phyloP scores from a whole-genome alignment of 2,797 vertebrate genomes.

The Takifugu ocellatus region DNA sequence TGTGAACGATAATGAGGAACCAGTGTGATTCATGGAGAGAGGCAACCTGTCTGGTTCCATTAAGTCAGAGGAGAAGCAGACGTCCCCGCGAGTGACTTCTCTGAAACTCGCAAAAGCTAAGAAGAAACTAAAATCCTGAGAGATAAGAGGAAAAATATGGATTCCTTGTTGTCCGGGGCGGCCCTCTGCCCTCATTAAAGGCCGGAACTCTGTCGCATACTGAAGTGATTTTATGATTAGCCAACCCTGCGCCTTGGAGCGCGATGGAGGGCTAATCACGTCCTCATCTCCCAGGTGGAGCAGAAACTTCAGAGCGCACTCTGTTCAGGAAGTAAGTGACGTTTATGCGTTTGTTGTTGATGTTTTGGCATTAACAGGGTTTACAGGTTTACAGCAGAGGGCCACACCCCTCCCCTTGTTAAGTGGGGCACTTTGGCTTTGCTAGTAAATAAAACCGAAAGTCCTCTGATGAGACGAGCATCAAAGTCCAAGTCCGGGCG shows the following conservation, averaged over 20 bases:
- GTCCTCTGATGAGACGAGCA: constrained; percentile 24
- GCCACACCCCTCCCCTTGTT: constrained; percentile 4
- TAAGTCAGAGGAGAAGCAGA: too few relatives aligned
- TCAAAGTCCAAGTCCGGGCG: constrained; percentile 29
- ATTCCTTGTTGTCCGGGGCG: background rate
- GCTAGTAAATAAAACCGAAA: constrained; percentile 22
- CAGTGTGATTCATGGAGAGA: too few relatives aligned
- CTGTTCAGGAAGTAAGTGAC: constrained; percentile 9
- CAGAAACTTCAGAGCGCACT: background rate
- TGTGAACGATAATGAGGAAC: too few relatives aligned
- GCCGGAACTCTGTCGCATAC: background rate
- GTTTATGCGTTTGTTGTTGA: constrained; percentile 25
- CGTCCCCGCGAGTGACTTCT: too few relatives aligned
- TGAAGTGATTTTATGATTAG: too few relatives aligned
- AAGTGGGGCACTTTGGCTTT: constrained; percentile 12
- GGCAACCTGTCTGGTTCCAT: too few relatives aligned
- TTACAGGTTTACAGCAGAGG: background rate
- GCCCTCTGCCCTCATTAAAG: too few relatives aligned
- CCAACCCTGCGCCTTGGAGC: background rate
- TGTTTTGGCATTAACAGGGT: constrained; percentile 16
- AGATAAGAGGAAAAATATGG: background rate
- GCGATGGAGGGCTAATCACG: background rate
- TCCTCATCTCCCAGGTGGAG: background rate
- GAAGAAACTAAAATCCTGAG: background rate
- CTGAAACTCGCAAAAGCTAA: too few relatives aligned